Conservation (phyloP, 2,888 invertebrate genomes). For the Pyralis farinalis region DNA sequence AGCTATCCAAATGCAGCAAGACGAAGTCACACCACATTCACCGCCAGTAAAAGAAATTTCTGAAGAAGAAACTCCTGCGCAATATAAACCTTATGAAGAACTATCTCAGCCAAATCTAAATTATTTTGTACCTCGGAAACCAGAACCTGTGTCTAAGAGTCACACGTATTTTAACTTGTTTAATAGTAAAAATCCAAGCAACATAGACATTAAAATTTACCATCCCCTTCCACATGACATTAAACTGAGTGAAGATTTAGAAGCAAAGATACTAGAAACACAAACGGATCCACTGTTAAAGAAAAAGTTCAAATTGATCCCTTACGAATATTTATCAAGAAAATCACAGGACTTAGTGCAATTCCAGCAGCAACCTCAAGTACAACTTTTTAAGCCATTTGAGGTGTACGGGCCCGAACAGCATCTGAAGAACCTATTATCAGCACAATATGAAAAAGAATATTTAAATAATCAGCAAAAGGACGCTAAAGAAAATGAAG, state of each 20-base stretch:
- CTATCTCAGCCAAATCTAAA: conserved; percentile 1
- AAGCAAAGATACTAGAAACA: conserved; percentile 3
- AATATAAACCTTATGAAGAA: not conserved
- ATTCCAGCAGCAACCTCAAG: conserved; percentile 1
- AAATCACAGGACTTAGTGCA: conserved; percentile 17
- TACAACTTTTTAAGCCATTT: not conserved
- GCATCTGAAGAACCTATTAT: conserved; percentile 2
- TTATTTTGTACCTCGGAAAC: not conserved
- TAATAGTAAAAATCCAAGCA: conserved; percentile 12
- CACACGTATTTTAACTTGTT: conserved; percentile 15
- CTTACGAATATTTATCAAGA: conserved; percentile 20
- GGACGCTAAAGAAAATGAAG: conserved; percentile 24
- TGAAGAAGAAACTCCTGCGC: conserved; percentile 10
- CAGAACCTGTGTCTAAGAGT: conserved; percentile 10
- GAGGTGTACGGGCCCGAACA: not conserved
- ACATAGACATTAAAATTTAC: conserved; percentile 10
- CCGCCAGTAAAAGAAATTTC: conserved; percentile 14
- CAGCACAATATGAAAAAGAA: conserved; percentile 21
- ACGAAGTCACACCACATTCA: conserved; percentile 6
- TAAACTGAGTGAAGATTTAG: conserved; percentile 3
- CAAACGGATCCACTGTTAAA: conserved; percentile 10
- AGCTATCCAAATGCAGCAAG: not conserved
- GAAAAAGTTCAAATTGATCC: conserved; percentile 21
- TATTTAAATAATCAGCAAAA: conserved; percentile 24
- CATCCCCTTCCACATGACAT: conserved; percentile 11